Percentiles rank a stretch among this genome's conserved stretches.
Evolutionary conservation across 2,888 invertebrate species (phyloP).

Genomic region (Hermaeophaga mercurialis): DNA sequence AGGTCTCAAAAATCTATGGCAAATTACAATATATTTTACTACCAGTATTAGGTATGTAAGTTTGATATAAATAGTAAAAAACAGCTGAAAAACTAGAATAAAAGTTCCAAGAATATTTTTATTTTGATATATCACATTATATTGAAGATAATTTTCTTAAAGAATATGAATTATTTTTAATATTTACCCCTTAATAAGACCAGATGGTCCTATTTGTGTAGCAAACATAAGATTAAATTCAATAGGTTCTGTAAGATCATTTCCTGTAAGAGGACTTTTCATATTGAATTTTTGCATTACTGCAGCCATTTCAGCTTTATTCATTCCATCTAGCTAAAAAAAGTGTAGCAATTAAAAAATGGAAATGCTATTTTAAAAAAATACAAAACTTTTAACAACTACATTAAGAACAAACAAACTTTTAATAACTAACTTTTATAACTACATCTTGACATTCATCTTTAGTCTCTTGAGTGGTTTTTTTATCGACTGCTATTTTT

Average conservation of each 20-base stretch:
- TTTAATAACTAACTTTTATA: constrained; percentile 63
- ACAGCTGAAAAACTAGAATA: no score
- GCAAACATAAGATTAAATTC: constrained; percentile 99
- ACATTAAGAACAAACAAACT: no score
- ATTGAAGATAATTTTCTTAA: constrained; percentile 7
- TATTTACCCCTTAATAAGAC: constrained; percentile 80
- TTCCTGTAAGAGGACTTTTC: constrained; percentile 94
- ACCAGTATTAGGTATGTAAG: no score
- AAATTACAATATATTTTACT: no score
- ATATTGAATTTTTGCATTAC: constrained; percentile 88
- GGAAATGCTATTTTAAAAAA: not conserved
- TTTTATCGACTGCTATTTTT: constrained; percentile 84
- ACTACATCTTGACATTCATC: constrained; percentile 79
- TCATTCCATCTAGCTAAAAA: constrained; percentile 83
- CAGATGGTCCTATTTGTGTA: constrained; percentile 97
- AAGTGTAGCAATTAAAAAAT: constrained; percentile 5
- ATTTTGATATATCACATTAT: no score
- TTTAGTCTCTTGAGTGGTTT: constrained; percentile 70
- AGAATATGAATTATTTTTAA: not conserved
- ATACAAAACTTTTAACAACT: no score
- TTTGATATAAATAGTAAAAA: no score
- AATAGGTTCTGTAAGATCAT: constrained; percentile 92
- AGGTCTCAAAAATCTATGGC: constrained; percentile 83
- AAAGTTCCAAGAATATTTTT: no score
- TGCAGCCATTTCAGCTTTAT: constrained; percentile 83